A percentile compares a stretch with the other conserved stretches of the same genome.
phyloP scores from a whole-genome alignment of 2,113 vertebrate species.

The Elgaria multicarinata region DNA sequence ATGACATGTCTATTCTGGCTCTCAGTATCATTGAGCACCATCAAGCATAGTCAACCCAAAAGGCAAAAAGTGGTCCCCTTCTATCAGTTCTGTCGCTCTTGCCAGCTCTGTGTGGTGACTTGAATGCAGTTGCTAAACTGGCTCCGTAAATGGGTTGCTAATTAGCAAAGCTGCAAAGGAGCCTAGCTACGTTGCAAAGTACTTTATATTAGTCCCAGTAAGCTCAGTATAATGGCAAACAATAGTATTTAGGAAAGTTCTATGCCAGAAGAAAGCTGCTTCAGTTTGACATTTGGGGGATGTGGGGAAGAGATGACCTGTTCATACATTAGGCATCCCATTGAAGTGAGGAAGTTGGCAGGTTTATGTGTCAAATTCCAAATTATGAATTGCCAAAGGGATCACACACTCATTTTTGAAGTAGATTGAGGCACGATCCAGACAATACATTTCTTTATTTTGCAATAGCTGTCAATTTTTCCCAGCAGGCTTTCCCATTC shows the following conservation, averaged over 20 bases:
- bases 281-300: background rate
- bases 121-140: background rate
- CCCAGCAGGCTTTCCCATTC: background rate
- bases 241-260: background rate
- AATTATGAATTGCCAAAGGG: background rate
- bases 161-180: background rate
- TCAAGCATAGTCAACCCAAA: background rate
- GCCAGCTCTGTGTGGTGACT: background rate
- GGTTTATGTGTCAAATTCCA: background rate
- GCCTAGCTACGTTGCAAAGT: background rate
- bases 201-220: background rate
- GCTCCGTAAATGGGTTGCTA: background rate
- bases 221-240: background rate
- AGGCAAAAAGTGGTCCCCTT: background rate
- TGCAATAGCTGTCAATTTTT: background rate
- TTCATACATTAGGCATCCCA: background rate
- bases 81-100: background rate
- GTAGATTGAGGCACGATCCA: background rate
- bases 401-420: background rate
- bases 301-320: too few relatives aligned
- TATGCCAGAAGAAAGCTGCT: background rate
- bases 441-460: background rate
- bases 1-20: background rate
- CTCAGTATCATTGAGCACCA: background rate
- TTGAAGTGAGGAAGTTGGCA: background rate